These are phyloP conservation scores for Discoglossus pictus DNA, from an alignment of 2,797 vertebrate genomes.

Conservation along the genomic window DNA sequence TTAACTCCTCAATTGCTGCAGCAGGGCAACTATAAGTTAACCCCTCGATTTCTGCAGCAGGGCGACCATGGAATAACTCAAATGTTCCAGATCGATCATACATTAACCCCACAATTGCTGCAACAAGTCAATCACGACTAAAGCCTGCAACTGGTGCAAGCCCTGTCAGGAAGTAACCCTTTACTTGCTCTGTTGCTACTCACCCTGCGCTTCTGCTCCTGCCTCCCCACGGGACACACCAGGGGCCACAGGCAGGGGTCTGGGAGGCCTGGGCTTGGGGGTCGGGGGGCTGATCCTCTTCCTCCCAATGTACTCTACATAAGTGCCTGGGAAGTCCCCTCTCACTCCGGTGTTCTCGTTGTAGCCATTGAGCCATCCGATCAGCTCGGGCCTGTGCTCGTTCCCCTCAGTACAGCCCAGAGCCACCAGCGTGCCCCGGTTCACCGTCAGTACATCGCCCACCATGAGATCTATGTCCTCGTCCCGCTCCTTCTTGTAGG, in stretches of 20 bases:
- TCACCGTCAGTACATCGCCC: constrained; percentile 90
- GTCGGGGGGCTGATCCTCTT: constrained; percentile 93
- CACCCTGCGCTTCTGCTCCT: constrained; percentile 87
- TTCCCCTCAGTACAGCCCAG: constrained; percentile 89
- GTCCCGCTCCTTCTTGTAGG: constrained; percentile 95
- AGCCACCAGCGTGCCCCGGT: constrained; percentile 86
- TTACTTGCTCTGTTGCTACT: too few relatives aligned
- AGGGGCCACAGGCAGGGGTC: constrained; percentile 89
- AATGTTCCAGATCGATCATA: too few relatives aligned
- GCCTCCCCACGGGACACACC: constrained; percentile 76
- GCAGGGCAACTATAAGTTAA: too few relatives aligned
- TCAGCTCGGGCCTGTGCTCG: constrained; percentile 89
- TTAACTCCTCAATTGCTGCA: too few relatives aligned
- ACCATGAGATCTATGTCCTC: constrained; percentile 93
- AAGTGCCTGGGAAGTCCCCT: constrained; percentile 96
- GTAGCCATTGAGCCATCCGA: constrained; percentile 93
- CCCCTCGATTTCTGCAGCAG: too few relatives aligned
- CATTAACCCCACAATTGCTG: too few relatives aligned
- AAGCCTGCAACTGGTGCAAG: too few relatives aligned
- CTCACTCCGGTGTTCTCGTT: constrained; percentile 96
- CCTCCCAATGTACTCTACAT: constrained; percentile 92
- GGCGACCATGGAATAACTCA: too few relatives aligned
- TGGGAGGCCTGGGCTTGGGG: constrained; percentile 90
- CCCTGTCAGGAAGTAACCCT: too few relatives aligned
- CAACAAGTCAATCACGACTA: too few relatives aligned